Percentiles rank a stretch among this genome's conserved stretches.
Conservation (phyloP, 2,113 vertebrate genomes). For the Vombatus ursinus region DNA sequence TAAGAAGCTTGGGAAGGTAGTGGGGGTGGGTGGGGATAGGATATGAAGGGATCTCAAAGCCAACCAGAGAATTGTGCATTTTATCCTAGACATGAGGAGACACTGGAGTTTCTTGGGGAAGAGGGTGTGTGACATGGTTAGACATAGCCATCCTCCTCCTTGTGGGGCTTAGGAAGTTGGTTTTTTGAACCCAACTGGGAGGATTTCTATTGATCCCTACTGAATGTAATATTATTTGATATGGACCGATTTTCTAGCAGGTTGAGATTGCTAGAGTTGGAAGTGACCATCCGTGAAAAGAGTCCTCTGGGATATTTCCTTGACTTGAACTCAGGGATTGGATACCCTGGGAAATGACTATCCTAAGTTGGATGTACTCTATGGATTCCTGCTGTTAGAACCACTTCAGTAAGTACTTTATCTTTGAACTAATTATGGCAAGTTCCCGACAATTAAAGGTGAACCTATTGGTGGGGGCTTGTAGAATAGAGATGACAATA, state of each 20-base stretch:
- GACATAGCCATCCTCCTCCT: neutral
- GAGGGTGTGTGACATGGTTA: rapidly evolving
- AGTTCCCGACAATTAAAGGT: neutral
- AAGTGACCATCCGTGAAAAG: neutral
- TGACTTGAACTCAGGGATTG: neutral
- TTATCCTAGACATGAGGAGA: neutral
- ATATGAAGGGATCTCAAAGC: neutral
- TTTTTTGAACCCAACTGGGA: neutral
- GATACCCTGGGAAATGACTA: neutral
- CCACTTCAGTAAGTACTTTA: neutral
- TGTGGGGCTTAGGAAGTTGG: neutral
- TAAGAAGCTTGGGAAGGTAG: neutral
- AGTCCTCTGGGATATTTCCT: neutral
- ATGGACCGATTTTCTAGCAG: neutral
- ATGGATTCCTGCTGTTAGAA: neutral
- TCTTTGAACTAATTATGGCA: neutral
- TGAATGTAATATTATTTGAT: neutral
- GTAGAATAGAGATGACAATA: neutral
- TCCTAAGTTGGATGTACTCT: neutral
- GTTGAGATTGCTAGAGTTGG: neutral
- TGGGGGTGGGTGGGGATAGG: neutral
- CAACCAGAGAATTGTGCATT: neutral
- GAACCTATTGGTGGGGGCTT: neutral
- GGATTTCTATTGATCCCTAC: neutral
- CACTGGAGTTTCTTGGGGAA: neutral